Percentiles rank a stretch among this genome's conserved stretches.
phyloP scores from a whole-genome alignment of 2,113 vertebrate genomes.

The Theristicus caerulescens region DNA sequence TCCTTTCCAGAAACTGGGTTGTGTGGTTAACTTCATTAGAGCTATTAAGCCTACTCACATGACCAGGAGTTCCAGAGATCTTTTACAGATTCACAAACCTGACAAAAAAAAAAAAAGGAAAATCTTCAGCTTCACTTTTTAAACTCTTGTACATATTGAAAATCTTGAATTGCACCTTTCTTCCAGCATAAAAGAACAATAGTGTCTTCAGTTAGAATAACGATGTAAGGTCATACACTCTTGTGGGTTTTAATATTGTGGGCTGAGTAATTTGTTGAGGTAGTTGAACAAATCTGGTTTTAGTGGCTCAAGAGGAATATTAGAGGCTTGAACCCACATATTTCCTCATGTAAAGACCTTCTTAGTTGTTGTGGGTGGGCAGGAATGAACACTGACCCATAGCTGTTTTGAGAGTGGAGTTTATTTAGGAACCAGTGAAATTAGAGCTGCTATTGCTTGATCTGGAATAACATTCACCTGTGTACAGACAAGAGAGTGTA shows the following conservation, averaged over 20 bases:
- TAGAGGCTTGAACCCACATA: background rate
- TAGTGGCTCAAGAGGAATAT: background rate
- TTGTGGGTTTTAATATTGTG: background rate
- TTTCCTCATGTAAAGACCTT: background rate
- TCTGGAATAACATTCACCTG: background rate
- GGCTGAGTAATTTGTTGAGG: background rate
- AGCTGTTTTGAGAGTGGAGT: background rate
- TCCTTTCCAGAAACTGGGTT: background rate
- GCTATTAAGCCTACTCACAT: background rate
- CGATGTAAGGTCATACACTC: too few species aligned
- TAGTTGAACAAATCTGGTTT: background rate
- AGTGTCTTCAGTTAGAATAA: background rate
- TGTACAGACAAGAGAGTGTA: background rate
- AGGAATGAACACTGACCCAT: rapidly evolving
- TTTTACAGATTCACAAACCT: background rate
- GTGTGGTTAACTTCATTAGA: background rate
- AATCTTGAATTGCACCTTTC: background rate
- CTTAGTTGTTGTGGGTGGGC: background rate
- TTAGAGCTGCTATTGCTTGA: background rate
- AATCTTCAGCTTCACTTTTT: background rate
- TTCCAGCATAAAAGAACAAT: background rate
- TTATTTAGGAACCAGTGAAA: background rate
- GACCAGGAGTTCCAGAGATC: background rate
- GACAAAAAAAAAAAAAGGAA: background rate
- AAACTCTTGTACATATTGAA: background rate